Evolutionary conservation across 2,888 invertebrate species (phyloP).

Genomic region (Chydorus sphaericus): DNA sequence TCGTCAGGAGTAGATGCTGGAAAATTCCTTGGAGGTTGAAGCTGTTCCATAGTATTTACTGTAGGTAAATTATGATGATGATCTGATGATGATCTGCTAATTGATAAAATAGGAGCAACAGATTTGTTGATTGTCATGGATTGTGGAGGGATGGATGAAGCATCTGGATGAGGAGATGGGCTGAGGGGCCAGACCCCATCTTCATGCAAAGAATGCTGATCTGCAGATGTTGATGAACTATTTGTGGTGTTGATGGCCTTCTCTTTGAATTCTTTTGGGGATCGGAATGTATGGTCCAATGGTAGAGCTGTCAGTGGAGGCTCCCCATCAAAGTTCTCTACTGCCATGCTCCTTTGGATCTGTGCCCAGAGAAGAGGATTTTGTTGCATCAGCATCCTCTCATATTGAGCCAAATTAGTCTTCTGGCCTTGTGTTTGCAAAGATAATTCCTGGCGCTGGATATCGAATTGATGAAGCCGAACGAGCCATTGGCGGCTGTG

Average conservation of each 20-base stretch:
- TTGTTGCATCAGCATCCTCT: constrained; percentile 5
- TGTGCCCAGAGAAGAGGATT: constrained; percentile 11
- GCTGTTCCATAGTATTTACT: too few species aligned
- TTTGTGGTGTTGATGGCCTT: background rate
- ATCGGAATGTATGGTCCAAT: too few species aligned
- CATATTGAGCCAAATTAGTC: constrained; percentile 9
- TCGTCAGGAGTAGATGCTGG: too few species aligned
- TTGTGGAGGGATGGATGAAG: too few species aligned
- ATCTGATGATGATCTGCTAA: too few species aligned
- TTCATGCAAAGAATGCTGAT: constrained; percentile 1
- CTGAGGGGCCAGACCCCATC: constrained; percentile 7
- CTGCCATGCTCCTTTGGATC: constrained; percentile 1
- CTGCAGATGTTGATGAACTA: background rate
- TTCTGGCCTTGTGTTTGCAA: constrained; percentile 3
- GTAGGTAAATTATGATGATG: too few species aligned
- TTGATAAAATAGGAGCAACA: too few species aligned
- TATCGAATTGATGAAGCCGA: background rate
- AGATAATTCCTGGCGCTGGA: background rate
- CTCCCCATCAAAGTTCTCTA: background rate
- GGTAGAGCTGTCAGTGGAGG: background rate
- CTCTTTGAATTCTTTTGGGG: background rate
- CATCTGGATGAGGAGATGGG: background rate
- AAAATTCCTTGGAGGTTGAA: too few species aligned
- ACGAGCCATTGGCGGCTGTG: background rate
- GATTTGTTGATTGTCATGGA: too few species aligned